These are phyloP conservation scores for Apodemus sylvaticus DNA, from an alignment of 2,113 vertebrate genomes.

Conservation along the genomic window DNA sequence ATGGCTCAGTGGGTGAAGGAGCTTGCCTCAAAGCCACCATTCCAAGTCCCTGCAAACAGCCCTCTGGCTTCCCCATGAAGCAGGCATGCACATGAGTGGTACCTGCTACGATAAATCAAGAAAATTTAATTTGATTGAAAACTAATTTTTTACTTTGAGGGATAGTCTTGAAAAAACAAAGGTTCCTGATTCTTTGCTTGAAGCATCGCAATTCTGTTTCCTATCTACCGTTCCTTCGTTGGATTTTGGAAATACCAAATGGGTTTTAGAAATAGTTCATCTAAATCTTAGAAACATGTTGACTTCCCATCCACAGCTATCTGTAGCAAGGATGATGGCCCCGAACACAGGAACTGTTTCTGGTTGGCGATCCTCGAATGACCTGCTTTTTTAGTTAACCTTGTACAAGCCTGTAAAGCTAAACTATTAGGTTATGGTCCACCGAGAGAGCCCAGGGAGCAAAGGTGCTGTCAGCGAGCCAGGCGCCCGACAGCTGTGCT, in stretches of 20 bases:
- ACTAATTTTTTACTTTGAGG: not conserved
- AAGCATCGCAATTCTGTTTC: not conserved
- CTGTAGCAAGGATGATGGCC: not conserved
- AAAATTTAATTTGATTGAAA: not conserved
- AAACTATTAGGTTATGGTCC: not conserved
- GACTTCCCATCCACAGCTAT: not conserved
- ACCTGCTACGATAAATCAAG: not conserved
- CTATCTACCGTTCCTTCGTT: not conserved
- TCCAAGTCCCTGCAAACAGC: too few relatives aligned
- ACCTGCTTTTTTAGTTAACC: not conserved
- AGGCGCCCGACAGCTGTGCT: too few relatives aligned
- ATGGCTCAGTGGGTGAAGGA: not conserved
- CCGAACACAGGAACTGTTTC: not conserved
- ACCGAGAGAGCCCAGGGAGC: not conserved
- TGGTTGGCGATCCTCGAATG: not conserved
- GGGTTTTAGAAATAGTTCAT: not conserved
- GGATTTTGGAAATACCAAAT: not conserved
- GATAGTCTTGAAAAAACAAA: not conserved
- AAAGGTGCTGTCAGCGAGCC: too few relatives aligned
- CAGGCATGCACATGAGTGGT: not conserved
- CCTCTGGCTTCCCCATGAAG: not conserved
- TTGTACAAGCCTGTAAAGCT: not conserved
- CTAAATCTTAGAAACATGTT: not conserved
- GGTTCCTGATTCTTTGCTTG: not conserved
- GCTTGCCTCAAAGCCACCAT: not conserved